Evolutionary conservation across 2,888 invertebrate species (phyloP), one percentile per base, ranked within the genome.

Genomic region (Herminia tarsipennalis): DNA sequence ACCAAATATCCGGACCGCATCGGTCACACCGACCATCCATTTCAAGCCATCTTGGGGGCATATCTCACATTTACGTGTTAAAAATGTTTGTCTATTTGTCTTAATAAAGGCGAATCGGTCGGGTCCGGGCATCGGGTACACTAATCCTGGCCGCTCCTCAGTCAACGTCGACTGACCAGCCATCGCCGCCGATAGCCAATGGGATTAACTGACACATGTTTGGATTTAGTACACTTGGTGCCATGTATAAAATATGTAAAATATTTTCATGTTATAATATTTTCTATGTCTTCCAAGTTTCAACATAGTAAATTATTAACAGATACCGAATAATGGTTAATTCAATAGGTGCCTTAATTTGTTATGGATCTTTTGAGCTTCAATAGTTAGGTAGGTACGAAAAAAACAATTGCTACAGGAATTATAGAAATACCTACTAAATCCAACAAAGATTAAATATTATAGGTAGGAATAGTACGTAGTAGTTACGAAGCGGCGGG

Each of bases 11-110:
- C 35, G 21, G 21, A 37, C 22, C 9, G 36, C 34, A 52, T 43
- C 34, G 53, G 42, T 66, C 49, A 54, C 52, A 32, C 57, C 40
- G 12, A 38, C 46, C 43, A 57, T 58, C 47, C 49, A 60, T 60
- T 44, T 32, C 25, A 33, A 36, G 45, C 43, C 45, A 46, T 56
- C 57, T 56, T 56, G 53, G 56, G 57, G 59, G 59, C 49, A 70
- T 67, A 56, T 59, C 47, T 63, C 55, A 60, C 66, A 64, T 78
- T 76, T 75, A 67, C 71, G 70, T 66, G 74, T 78, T 78, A 81
- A 79, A 81, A 83, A 82, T 81, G 79, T 69, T 73, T 73, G 59
- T 69, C 76, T 76, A 83, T 83, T 81, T 76, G 76, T 82, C 83
- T 80, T 79, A 80, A 81, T 82, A 81, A 81, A 72, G 73, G 63